Base-by-base conservation (phyloP, 2,797 vertebrate genomes). In the Passerculus sandwichensis region DNA sequence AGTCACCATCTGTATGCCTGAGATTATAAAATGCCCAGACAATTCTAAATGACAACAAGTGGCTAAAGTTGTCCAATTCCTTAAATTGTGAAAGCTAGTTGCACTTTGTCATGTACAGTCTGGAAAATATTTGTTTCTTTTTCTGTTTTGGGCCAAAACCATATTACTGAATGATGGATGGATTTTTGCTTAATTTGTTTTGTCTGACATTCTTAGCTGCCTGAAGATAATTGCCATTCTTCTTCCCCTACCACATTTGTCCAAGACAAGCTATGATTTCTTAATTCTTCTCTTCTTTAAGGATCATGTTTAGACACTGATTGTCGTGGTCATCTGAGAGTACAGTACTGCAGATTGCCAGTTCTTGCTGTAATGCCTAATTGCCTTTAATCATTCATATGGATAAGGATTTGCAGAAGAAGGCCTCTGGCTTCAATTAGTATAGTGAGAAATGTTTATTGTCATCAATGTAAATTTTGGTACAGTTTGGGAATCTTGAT, bases 1-100 rank as follows among this genome's bases (percentile, higher is more conserved):
- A 98, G 98, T 97, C 57, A 45, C 26, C 10, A 4, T 22, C 50
- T 51, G 17, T 48, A 29, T 67, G 48, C 53, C 30, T 42, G 54
- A 73, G 61, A 59, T 59, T 76, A 38, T 81, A 51, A 91, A 92
- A 82, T 54, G 19, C 15, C 45, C 14, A 38, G 45, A 62, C 29
- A 50, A 15, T 27, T 15, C 51, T 51, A 65, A 69, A 45, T 62
- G 44, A 15, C 8, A 61, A 15, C 8, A 61, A 82, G 42, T 64
- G 26, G 23, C 60, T 64, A 6, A 85, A 87, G 21, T 65, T 94
- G 44, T 81, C 48, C 42, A 34, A 1, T 80, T 92, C 65, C 38
- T 78, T 90, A 48, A 56, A 34, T 29, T 78, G 26, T 74, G 86
- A 74, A 60, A 65, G 19, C 29, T 67, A 42, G 38, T 64, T 79